Percentiles rank a stretch among this genome's conserved stretches.
phyloP scores from a whole-genome alignment of 2,113 vertebrate genomes.

The Myiagra hebetior region DNA sequence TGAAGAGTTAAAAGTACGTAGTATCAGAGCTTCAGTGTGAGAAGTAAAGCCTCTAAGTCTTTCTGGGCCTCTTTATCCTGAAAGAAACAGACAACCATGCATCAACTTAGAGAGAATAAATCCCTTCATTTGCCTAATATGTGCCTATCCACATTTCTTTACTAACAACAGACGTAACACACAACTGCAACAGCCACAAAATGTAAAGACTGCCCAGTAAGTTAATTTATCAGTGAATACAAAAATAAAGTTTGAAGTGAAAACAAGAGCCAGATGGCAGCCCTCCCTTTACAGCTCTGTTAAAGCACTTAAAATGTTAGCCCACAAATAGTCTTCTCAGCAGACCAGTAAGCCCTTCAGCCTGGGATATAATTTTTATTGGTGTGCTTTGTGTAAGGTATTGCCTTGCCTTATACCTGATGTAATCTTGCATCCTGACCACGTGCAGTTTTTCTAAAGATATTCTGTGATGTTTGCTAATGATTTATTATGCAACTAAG shows the following conservation, averaged over 20 bases:
- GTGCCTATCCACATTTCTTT: not conserved
- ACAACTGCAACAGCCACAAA: constrained; percentile 7
- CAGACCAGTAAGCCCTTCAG: not conserved
- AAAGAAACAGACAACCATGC: constrained; percentile 52
- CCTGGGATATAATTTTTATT: not conserved
- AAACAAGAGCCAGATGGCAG: constrained; percentile 40
- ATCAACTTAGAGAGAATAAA: constrained; percentile 41
- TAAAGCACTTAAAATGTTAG: constrained; percentile 27
- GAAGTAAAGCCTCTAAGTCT: constrained; percentile 80
- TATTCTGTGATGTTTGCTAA: not conserved
- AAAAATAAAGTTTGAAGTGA: constrained; percentile 27
- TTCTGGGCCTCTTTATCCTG: constrained; percentile 88
- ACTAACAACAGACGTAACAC: constrained; percentile 41
- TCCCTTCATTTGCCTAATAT: not conserved
- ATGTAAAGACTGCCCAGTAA: not conserved
- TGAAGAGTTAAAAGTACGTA: constrained; percentile 26
- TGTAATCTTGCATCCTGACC: rapidly evolving
- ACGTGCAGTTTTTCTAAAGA: not conserved
- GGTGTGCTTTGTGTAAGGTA: not conserved
- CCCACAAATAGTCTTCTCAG: not conserved
- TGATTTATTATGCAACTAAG: not conserved
- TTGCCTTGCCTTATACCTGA: not conserved
- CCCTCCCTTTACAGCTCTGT: constrained; percentile 7
- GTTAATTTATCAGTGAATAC: constrained; percentile 31
- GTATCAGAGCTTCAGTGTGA: constrained; percentile 74